These are phyloP conservation scores for Bombus pyrosoma DNA, from an alignment of 1,140 invertebrate species.

Conservation along the genomic window DNA sequence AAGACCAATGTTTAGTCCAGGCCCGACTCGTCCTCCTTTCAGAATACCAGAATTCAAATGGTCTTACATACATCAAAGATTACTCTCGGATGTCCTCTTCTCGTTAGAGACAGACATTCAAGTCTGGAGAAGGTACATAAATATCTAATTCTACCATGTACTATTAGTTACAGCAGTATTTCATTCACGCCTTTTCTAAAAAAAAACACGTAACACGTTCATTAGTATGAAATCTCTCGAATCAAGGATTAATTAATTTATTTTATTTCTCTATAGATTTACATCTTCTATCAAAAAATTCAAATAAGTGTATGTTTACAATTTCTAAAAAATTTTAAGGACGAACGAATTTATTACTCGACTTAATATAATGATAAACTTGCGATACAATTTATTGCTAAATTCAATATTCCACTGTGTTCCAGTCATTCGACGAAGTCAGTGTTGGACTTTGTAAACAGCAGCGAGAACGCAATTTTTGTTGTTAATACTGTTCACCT, in stretches of 20 bases:
- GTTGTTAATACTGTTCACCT: conserved; percentile 99
- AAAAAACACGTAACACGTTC: neutral
- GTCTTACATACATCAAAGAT: conserved; percentile 98
- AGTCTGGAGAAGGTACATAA: conserved; percentile 89
- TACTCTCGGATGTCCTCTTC: conserved; percentile 98
- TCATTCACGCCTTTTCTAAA: neutral
- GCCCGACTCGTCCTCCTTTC: conserved; percentile 97
- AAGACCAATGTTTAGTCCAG: conserved; percentile 96
- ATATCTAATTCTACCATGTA: neutral
- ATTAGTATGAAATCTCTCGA: neutral
- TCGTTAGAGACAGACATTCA: conserved; percentile 99
- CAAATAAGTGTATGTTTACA: too few species aligned
- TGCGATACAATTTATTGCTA: neutral
- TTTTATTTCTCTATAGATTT: too few species aligned
- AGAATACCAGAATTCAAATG: conserved; percentile 99
- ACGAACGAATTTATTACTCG: neutral
- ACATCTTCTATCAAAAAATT: too few species aligned
- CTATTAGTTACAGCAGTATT: neutral
- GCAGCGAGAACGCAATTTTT: conserved; percentile 98
- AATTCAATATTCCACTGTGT: conserved; percentile 25
- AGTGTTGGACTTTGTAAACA: conserved; percentile 99
- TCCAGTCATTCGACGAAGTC: conserved; percentile 97
- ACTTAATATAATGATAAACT: neutral
- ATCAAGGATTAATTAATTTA: neutral
- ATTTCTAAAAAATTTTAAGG: too few species aligned